A percentile compares a stretch with the other conserved stretches of the same genome.
These are phyloP conservation scores for Zosterops hypoxanthus DNA, from an alignment of 2,113 vertebrate genomes.

Conservation along the genomic window DNA sequence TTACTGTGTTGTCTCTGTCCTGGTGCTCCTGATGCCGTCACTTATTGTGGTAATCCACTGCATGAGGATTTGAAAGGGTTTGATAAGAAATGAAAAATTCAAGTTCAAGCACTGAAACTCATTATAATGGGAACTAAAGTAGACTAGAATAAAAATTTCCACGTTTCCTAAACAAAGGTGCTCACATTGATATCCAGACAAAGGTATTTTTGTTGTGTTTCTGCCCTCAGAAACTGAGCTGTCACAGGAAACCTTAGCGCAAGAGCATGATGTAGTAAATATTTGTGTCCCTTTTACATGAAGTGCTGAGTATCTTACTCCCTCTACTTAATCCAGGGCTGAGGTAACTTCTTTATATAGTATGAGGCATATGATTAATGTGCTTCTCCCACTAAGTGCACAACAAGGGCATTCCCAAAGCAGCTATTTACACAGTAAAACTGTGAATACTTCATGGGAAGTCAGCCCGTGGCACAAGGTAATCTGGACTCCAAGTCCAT, in stretches of 20 bases:
- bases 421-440: background rate
- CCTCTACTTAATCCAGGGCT: background rate
- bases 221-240: background rate
- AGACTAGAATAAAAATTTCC: background rate
- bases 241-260: background rate
- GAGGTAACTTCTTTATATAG: background rate
- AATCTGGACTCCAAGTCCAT: background rate
- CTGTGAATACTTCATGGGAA: background rate
- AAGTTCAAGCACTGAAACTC: background rate
- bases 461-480: background rate
- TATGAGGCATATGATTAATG: background rate
- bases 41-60: background rate
- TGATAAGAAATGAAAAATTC: background rate
- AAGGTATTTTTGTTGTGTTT: background rate
- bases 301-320: background rate
- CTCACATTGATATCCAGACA: background rate
- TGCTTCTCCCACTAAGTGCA: background rate
- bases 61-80: fast-evolving
- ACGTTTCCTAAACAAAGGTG: background rate
- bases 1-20: background rate
- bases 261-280: background rate
- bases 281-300: background rate
- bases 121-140: background rate
- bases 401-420: background rate
- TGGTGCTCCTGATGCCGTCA: background rate